Conservation (phyloP, 2,113 vertebrate species). For the Sorex fumeus region DNA sequence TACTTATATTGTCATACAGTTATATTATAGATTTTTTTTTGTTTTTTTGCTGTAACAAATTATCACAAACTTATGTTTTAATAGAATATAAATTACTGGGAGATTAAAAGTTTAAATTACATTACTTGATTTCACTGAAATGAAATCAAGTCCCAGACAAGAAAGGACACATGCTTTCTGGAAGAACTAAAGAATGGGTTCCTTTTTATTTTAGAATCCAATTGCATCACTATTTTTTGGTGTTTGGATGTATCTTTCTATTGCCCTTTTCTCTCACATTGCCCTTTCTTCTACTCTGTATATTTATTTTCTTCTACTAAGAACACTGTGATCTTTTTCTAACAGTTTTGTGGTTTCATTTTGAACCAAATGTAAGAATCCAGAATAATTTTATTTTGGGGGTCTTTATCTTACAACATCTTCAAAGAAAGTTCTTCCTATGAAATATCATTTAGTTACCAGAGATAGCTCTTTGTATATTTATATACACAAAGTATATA, state of each 20-base stretch:
- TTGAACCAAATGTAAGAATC: not conserved
- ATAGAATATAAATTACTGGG: not conserved
- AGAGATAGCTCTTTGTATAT: too few species aligned
- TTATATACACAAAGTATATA: too few species aligned
- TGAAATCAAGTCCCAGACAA: not conserved
- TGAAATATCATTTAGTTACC: not conserved
- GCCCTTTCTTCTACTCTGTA: not conserved
- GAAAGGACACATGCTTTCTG: fast-evolving
- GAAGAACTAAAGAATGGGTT: not conserved
- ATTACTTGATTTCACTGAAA: too few species aligned
- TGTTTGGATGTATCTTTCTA: not conserved
- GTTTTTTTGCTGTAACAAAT: not conserved
- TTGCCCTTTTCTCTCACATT: not conserved
- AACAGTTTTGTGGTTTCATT: not conserved
- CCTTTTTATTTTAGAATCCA: not conserved
- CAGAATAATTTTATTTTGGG: not conserved
- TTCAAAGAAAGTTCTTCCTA: not conserved
- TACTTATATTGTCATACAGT: too few species aligned
- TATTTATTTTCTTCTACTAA: not conserved
- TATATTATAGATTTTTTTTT: not conserved
- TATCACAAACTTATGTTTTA: not conserved
- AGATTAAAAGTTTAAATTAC: not conserved
- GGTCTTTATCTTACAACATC: not conserved
- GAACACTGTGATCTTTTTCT: not conserved
- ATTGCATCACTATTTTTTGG: not conserved